phyloP scores from a whole-genome alignment of 2,888 invertebrate species.

The Onthophagus sagittarius region DNA sequence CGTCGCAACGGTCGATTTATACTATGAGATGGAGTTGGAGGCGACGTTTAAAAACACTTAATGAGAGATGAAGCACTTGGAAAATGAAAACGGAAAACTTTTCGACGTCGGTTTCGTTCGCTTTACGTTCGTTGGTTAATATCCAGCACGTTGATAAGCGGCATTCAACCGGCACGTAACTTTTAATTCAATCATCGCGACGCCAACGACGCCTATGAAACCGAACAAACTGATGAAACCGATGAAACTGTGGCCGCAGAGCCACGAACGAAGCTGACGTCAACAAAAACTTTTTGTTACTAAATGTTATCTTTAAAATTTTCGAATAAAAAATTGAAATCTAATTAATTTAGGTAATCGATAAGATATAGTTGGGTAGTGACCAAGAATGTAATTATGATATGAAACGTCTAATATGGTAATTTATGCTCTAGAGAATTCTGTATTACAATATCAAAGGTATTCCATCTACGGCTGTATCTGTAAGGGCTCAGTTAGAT shows the following conservation, averaged over 20 bases:
- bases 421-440: neutral
- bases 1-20: neutral
- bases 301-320: neutral
- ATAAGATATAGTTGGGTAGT: neutral
- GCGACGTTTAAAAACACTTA: conserved; percentile 27
- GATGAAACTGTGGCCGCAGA: too few relatives aligned
- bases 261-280: neutral
- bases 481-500: conserved; percentile 35
- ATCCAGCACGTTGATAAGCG: conserved; percentile 37
- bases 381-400: neutral
- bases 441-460: conserved; percentile 49
- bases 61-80: conserved; percentile 33
- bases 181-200: conserved; percentile 38
- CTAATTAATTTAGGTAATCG: neutral
- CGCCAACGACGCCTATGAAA: conserved; percentile 16
- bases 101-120: conserved; percentile 34
- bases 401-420: neutral
- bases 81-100: conserved; percentile 33
- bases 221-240: neutral
- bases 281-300: neutral
- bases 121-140: conserved; percentile 39
- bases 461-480: conserved; percentile 45
- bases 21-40: neutral
- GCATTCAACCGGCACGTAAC: conserved; percentile 37
- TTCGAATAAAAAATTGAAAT: neutral